A percentile compares a stretch with the other conserved stretches of the same genome.
These are phyloP conservation scores for Synergus japonicus DNA, from an alignment of 2,888 invertebrate species.

Conservation along the genomic window DNA sequence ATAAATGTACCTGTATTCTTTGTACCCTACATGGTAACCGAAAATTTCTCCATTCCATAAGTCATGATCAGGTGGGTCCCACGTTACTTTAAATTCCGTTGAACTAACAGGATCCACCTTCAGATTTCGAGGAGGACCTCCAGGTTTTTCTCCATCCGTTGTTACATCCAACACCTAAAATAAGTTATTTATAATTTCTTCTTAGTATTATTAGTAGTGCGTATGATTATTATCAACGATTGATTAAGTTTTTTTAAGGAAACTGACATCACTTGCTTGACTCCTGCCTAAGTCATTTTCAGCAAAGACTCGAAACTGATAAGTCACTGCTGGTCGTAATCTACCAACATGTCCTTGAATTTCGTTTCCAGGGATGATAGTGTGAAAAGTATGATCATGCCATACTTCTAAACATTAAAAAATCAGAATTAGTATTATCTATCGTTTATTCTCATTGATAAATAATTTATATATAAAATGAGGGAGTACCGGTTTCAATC, in stretches of 20 bases:
- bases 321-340: conserved; percentile 90
- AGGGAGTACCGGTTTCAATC: conserved; percentile 84
- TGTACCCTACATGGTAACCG: conserved; percentile 92
- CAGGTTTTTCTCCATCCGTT: conserved; percentile 80
- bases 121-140: conserved; percentile 89
- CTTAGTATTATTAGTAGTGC: not conserved
- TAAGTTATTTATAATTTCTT: not conserved
- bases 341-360: conserved; percentile 89
- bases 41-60: conserved; percentile 92
- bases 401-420: conserved; percentile 83
- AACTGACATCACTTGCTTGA: conserved; percentile 87
- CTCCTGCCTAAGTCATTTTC: conserved; percentile 93
- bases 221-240: not conserved
- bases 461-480: not conserved
- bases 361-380: conserved; percentile 90
- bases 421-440: not conserved
- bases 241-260: not conserved
- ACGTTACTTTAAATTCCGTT: conserved; percentile 89
- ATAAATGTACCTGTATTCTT: conserved; percentile 78
- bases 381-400: conserved; percentile 89
- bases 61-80: conserved; percentile 92
- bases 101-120: conserved; percentile 91
- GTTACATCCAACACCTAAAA: conserved; percentile 73
- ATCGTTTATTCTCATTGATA: not conserved
- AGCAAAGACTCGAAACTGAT: conserved; percentile 92